Conservation (phyloP, 2,888 invertebrate species). For the Rhamphomyia laevipes region DNA sequence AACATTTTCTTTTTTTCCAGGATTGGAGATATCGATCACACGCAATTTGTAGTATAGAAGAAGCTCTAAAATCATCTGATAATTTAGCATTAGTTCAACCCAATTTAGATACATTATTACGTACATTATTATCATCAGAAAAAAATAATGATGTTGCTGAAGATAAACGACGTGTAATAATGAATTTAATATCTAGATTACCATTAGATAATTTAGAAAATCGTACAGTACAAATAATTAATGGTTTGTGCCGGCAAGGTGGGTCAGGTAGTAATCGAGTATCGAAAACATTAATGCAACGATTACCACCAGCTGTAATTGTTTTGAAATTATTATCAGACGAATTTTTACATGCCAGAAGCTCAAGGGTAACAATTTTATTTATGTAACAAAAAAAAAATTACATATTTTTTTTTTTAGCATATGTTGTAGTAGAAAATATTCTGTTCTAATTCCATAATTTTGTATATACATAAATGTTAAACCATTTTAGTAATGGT, state of each 20-base stretch:
- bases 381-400: neutral
- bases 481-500: no score
- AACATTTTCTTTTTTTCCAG: conserved; percentile 18
- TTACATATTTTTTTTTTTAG: neutral
- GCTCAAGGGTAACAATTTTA: conserved; percentile 31
- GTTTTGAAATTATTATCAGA: conserved; percentile 35
- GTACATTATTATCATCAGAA: conserved; percentile 53
- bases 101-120: conserved; percentile 49
- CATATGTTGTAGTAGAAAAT: neutral
- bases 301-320: conserved; percentile 36
- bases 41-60: conserved; percentile 29
- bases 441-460: no score
- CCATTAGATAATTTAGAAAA: conserved; percentile 37
- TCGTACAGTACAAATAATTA: conserved; percentile 33
- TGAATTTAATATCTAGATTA: conserved; percentile 34
- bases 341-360: conserved; percentile 37
- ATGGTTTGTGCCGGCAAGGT: conserved; percentile 35
- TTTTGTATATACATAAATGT: no score
- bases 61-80: conserved; percentile 40
- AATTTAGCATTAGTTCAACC: conserved; percentile 45
- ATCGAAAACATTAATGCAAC: conserved; percentile 38
- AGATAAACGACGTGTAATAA: conserved; percentile 31
- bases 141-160: conserved; percentile 38
- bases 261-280: conserved; percentile 36
- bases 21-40: conserved; percentile 35